Evolutionary conservation across 2,888 invertebrate species (phyloP), one percentile per base, ranked within the genome.

Genomic region (Drosophila formosana): DNA sequence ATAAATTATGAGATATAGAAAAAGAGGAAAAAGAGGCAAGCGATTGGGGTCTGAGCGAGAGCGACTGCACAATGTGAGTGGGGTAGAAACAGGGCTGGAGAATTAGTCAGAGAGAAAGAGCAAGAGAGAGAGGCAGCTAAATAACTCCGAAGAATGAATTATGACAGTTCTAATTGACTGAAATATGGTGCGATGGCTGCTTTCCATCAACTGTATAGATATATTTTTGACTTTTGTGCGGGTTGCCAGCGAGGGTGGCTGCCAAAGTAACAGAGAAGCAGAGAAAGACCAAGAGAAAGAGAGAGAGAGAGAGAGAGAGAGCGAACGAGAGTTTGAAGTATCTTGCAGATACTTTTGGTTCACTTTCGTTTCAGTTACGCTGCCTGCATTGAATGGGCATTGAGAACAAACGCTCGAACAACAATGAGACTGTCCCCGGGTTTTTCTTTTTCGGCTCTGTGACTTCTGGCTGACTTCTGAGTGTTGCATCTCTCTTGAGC

Each of bases 141-240:
- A 90, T 87, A 89, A 88, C 85, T 88, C 82, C 88, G 78, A 89
- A 88, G 85, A 91, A 91, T 91, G 91, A 91, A 91, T 91, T 91
- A 91, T 91, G 91, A 91, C 91, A 91, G 91, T 80, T 91, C 91
- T 91, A 91, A 91, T 91, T 91, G 91, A 91, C 91, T 91, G 91
- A 91, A 91, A 90, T 91, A 89, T 90, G 89, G 90, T 87, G 82
- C 89, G 75, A 80, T 89, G 90, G 83, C 84, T 88, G 90, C 89
- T 88, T 88, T 90, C 88, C 88, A 88, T 88, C 88, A 90, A 78
- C 64, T 70, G 66, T 56, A 46, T 46, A 30, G 25, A 47, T 58
- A 49, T 57, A 53, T 51, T 57, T 71, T 58, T 51, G 60, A 56
- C 45, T 60, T 69, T 65, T 80, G 80, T 76, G 80, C 76, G 80